Conservation (phyloP, 2,113 vertebrate species). For the Peromyscus polionotus region DNA sequence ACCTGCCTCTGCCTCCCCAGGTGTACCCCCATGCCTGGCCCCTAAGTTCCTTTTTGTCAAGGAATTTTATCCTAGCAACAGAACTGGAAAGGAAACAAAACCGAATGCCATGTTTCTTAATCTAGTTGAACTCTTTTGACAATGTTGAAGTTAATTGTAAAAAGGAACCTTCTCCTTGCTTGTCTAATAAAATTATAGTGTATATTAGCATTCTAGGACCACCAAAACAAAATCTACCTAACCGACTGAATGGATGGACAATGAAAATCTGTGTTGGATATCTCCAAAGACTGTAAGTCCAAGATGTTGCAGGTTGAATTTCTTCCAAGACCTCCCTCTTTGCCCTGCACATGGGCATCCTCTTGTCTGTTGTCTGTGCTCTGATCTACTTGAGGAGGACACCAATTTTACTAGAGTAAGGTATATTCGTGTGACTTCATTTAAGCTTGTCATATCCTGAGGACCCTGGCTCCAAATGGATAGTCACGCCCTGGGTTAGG, state of each 20-base stretch:
- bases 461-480: not conserved
- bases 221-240: constrained; percentile 3
- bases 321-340: not conserved
- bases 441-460: constrained; percentile 23
- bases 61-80: not conserved
- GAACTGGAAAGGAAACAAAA: not conserved
- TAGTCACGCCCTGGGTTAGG: not conserved
- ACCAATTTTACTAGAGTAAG: not conserved
- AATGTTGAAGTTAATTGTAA: not conserved
- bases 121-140: constrained; percentile 15
- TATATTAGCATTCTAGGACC: not conserved
- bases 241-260: not conserved
- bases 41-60: not conserved
- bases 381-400: not conserved
- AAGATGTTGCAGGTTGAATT: not conserved
- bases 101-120: not conserved
- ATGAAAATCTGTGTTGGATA: not conserved
- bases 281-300: not conserved
- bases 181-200: constrained; percentile 29
- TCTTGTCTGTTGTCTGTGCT: not conserved
- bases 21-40: no score
- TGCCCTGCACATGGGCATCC: not conserved
- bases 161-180: constrained; percentile 19
- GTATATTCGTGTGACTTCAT: not conserved
- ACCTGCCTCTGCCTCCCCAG: no score